Percentiles rank a stretch among this genome's conserved stretches.
Evolutionary conservation across 2,797 vertebrate genomes (phyloP).

Genomic region (Hozukius guyotensis): DNA sequence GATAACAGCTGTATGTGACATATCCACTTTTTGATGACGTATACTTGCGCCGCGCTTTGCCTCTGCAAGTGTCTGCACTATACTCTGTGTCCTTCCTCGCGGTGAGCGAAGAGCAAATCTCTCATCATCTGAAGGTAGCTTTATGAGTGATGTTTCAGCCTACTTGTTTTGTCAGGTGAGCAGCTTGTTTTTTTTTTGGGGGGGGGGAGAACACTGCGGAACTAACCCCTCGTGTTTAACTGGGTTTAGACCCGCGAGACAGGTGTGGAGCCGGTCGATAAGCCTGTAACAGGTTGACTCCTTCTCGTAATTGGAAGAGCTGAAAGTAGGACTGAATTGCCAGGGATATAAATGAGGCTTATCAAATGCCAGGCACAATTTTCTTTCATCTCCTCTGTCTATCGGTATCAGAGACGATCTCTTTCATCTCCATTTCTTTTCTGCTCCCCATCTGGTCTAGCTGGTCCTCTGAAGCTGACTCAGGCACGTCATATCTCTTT

Average conservation of each 20-base stretch:
- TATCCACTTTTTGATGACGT: neutral
- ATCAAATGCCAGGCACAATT: slow-evolving; percentile 64
- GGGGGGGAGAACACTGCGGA: neutral
- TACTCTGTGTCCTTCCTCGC: neutral
- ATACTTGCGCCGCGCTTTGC: neutral
- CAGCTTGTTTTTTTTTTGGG: slow-evolving; percentile 22
- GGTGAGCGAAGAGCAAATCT: neutral
- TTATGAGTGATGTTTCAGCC: slow-evolving; percentile 47
- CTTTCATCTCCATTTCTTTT: slow-evolving; percentile 62
- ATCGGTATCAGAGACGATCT: slow-evolving; percentile 52
- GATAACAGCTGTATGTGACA: neutral
- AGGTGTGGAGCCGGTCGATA: slow-evolving; percentile 50
- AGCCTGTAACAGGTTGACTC: slow-evolving; percentile 35
- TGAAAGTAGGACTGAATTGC: slow-evolving; percentile 43
- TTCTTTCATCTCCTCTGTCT: slow-evolving; percentile 40
- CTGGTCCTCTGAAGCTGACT: slow-evolving; percentile 56
- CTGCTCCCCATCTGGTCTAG: slow-evolving; percentile 35
- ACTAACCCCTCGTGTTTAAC: slow-evolving; percentile 23
- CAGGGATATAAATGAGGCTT: slow-evolving; percentile 64
- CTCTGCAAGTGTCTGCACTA: neutral
- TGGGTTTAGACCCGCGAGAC: slow-evolving; percentile 43
- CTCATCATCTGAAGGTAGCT: neutral
- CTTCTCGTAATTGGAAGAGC: slow-evolving; percentile 10
- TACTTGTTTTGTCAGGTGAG: slow-evolving; percentile 42
- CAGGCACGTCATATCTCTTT: slow-evolving; percentile 28